Conservation (phyloP, 1,140 invertebrate species). For the Drosophila pandora region DNA sequence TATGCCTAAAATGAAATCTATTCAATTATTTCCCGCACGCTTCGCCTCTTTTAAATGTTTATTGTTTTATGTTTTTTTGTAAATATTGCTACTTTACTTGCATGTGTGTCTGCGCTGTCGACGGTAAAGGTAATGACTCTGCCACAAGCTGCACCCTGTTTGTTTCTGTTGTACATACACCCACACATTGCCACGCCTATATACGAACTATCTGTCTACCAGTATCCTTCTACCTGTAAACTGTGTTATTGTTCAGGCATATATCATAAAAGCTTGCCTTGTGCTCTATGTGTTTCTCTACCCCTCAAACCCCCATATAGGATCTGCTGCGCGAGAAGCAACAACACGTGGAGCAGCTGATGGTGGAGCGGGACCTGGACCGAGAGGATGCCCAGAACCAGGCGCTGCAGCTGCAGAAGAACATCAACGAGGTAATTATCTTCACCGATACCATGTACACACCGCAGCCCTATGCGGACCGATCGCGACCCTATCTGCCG, state of each 20-base stretch:
- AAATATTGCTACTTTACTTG: conserved; percentile 33
- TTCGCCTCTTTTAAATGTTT: conserved; percentile 56
- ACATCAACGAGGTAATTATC: conserved; percentile 83
- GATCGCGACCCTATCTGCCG: conserved; percentile 63
- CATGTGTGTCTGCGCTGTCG: conserved; percentile 37
- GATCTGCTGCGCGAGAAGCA: conserved; percentile 96
- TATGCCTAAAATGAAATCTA: conserved; percentile 48
- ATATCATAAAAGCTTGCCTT: conserved; percentile 65
- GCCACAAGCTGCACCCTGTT: conserved; percentile 50
- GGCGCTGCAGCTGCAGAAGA: conserved; percentile 84
- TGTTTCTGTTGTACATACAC: conserved; percentile 29
- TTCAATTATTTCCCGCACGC: conserved; percentile 67
- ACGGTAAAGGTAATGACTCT: conserved; percentile 19
- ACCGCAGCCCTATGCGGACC: conserved; percentile 72
- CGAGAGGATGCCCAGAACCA: conserved; percentile 89
- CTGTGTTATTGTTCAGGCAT: conserved; percentile 37
- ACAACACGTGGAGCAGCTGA: conserved; percentile 94
- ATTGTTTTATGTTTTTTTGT: conserved; percentile 39
- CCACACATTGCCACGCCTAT: conserved; percentile 9
- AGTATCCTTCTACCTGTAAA: conserved; percentile 8
- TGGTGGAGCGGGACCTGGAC: conserved; percentile 95
- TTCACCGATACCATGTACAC: conserved; percentile 81
- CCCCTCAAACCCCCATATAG: conserved; percentile 84
- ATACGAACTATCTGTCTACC: conserved; percentile 9
- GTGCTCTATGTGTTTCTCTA: conserved; percentile 28